These are phyloP conservation scores for Morphnarchus princeps DNA, from an alignment of 2,113 vertebrate species.

Conservation along the genomic window DNA sequence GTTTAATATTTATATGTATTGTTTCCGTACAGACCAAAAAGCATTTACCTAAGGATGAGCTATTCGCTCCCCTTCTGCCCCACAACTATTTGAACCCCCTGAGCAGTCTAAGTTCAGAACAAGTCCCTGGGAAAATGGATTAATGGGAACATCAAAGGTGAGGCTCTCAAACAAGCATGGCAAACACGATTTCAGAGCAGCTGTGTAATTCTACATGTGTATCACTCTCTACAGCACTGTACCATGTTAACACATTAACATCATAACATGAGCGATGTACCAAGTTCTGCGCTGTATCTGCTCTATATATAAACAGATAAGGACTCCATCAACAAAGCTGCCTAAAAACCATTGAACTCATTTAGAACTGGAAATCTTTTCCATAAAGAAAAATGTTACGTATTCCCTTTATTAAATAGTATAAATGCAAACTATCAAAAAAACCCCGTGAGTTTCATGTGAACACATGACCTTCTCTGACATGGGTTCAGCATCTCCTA, in stretches of 20 bases:
- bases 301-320: not conserved
- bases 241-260: not conserved
- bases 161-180: not conserved
- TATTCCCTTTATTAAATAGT: not conserved
- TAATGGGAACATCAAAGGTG: not conserved
- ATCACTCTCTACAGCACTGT: not conserved
- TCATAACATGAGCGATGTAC: fast-evolving
- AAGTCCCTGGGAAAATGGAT: not conserved
- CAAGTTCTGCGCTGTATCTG: not conserved
- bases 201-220: not conserved
- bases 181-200: not conserved
- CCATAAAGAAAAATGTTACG: not conserved
- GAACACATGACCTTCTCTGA: not conserved
- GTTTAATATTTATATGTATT: not conserved
- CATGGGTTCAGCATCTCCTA: not conserved
- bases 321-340: not conserved
- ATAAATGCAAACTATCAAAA: not conserved
- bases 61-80: not conserved
- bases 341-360: not conserved
- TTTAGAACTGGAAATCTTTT: not conserved
- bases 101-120: not conserved
- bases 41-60: not conserved
- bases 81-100: not conserved
- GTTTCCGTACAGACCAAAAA: not conserved
- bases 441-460: not conserved